phyloP scores from a whole-genome alignment of 2,888 invertebrate genomes.

The Eupithecia abbreviata region DNA sequence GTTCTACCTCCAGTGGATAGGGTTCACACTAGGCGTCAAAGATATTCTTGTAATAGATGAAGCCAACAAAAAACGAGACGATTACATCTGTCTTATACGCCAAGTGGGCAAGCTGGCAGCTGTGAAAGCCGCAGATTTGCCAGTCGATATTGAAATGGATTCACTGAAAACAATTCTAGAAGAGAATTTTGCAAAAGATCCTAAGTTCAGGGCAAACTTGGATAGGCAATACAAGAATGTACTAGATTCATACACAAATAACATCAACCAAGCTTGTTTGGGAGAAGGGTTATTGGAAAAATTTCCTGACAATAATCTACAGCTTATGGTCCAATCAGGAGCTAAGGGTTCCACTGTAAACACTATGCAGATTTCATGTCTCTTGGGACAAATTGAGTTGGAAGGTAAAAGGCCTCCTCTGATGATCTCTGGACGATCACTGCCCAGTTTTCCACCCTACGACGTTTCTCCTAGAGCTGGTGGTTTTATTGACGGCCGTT shows the following conservation, averaged over 20 bases:
- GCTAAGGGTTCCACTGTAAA: conserved; percentile 99
- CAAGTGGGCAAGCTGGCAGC: conserved; percentile 86
- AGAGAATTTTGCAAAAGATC: conserved; percentile 87
- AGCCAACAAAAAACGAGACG: conserved; percentile 89
- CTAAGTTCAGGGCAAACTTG: conserved; percentile 90
- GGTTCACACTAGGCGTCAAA: conserved; percentile 97
- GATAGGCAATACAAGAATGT: conserved; percentile 92
- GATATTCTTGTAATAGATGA: conserved; percentile 93
- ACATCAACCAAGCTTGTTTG: conserved; percentile 94
- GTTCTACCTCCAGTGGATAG: conserved; percentile 93
- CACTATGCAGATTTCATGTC: conserved; percentile 98
- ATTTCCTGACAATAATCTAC: conserved; percentile 98
- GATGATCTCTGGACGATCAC: conserved; percentile 95
- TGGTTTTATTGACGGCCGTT: conserved; percentile 97
- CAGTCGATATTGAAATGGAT: conserved; percentile 82
- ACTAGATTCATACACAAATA: conserved; percentile 93
- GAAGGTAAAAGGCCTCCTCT: conserved; percentile 98
- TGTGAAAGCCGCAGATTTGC: conserved; percentile 88
- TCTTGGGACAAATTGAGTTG: conserved; percentile 98
- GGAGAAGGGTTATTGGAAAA: conserved; percentile 92
- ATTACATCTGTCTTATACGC: conserved; percentile 87
- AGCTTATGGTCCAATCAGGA: conserved; percentile 98
- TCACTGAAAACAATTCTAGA: conserved; percentile 87
- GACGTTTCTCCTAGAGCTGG: conserved; percentile 96
- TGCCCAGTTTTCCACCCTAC: conserved; percentile 96